Percentiles rank a stretch among this genome's conserved stretches.
These are phyloP conservation scores for Epirrita christyi DNA, from an alignment of 2,888 invertebrate genomes.

Conservation along the genomic window DNA sequence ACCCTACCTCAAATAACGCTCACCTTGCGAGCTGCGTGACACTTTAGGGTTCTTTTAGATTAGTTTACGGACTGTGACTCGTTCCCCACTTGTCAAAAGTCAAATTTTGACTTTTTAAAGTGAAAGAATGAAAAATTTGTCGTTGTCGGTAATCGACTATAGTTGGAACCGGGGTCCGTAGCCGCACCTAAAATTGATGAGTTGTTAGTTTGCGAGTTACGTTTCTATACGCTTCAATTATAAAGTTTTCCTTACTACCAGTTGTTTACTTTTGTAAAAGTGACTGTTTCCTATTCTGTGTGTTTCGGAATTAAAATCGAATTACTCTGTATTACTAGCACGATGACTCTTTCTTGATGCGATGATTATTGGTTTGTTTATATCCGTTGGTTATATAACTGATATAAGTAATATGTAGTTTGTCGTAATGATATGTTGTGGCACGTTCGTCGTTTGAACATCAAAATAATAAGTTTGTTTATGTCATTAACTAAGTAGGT, in stretches of 20 bases:
- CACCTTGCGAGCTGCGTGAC: no score
- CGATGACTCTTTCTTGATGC: constrained; percentile 26
- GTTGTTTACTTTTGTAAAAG: constrained; percentile 16
- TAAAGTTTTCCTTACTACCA: neutral
- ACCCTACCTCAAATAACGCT: no score
- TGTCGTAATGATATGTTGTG: constrained; percentile 3
- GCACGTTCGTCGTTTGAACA: neutral
- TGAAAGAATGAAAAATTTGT: no score
- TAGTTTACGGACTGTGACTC: no score
- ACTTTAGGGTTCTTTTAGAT: no score
- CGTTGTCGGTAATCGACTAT: no score
- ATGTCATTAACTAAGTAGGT: neutral
- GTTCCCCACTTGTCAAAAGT: no score
- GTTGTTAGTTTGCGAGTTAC: neutral
- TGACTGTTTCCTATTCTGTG: constrained; percentile 11
- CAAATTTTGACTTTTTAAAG: no score
- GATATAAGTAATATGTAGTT: constrained; percentile 3
- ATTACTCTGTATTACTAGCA: constrained; percentile 34
- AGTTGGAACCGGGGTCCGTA: no score
- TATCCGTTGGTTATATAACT: constrained; percentile 19
- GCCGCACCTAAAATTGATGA: no score
- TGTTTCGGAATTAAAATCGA: constrained; percentile 38
- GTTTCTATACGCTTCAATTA: constrained; percentile 11
- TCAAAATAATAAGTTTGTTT: neutral
- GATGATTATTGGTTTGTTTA: constrained; percentile 29